Base-by-base conservation (phyloP, 2,113 vertebrate species). In the Brachyistius frenatus region DNA sequence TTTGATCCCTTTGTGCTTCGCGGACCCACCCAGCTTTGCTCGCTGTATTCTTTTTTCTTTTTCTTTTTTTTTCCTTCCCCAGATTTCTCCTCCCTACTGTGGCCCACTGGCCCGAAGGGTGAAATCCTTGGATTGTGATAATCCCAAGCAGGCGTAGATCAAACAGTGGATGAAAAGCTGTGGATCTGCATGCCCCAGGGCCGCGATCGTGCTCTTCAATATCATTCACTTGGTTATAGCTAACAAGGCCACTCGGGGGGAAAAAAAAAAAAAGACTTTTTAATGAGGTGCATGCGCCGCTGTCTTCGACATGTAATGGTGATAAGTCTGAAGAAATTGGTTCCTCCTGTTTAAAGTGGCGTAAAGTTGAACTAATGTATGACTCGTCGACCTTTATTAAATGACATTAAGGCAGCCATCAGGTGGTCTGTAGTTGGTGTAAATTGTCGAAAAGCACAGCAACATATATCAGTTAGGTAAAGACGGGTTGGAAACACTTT, bases 71-170 rank as follows among this genome's bases (percentile, higher is more conserved):
- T 44, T n/a, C 5, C 5, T 4, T 37, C 58, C n/a, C 56, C 47
- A 7, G 60, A 81, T 86, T 84, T 84, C 75, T 78, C 79, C 70
- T 87, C 81, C 79, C 57, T 37, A 63, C 85, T 83, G 85, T 75
- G 79, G 88, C 84, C 78, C 56, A 46, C 58, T 78, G 77, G 86
- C 83, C 85, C 63, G 57, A 85, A 89, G 78, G 84, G 88, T 71
- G 84, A 87, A 93, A 89, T 86, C 86, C 80, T 76, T 88, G 90
- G 88, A 88, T 93, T 89, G 74, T 71, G 75, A 81, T 93, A 92
- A 93, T 94, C 92, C 88, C 49, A 49, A 84, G 76, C 79, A 90
- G 91, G 76, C 55, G 23, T 67, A 83, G 84, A 93, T 94, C 85
- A 94, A 93, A 93, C 81, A 3, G 55, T 56, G 68, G 84, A 85